A percentile compares a stretch with the other conserved stretches of the same genome.
phyloP scores from a whole-genome alignment of 1,140 invertebrate genomes.

The Pygmarrhopalites habei region DNA sequence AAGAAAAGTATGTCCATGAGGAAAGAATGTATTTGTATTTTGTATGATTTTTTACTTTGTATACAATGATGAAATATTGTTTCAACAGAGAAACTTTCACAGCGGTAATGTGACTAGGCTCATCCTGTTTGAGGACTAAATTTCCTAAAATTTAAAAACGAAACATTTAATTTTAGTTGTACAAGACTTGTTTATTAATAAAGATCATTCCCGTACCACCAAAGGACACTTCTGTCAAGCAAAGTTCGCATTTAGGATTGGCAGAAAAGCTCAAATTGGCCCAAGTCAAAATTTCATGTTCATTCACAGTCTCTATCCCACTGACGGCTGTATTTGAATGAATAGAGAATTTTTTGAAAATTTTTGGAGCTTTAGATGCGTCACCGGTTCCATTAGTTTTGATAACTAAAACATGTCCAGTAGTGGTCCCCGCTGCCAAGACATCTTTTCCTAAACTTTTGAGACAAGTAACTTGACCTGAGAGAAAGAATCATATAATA shows the following conservation, averaged over 20 bases:
- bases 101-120: conserved; percentile 28
- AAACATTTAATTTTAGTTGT: too few species aligned
- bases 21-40: background rate
- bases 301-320: conserved; percentile 32
- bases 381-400: background rate
- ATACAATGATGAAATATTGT: conserved; percentile 35
- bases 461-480: conserved; percentile 27
- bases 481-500: too few species aligned
- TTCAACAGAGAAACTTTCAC: conserved; percentile 27
- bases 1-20: too few species aligned
- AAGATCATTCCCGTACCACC: conserved; percentile 22
- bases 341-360: conserved; percentile 24
- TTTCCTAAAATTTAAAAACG: too few species aligned
- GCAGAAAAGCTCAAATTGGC: conserved; percentile 33
- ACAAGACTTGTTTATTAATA: too few species aligned
- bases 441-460: conserved; percentile 12
- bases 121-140: conserved; percentile 33
- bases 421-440: conserved; percentile 23
- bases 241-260: conserved; percentile 37
- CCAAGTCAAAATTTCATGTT: conserved; percentile 26
- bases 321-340: conserved; percentile 29
- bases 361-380: background rate
- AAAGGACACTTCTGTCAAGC: conserved; percentile 21
- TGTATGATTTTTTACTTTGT: conserved; percentile 23
- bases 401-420: conserved; percentile 21